These are phyloP conservation scores for Tyria jacobaeae DNA, from an alignment of 2,888 invertebrate species.

Conservation along the genomic window DNA sequence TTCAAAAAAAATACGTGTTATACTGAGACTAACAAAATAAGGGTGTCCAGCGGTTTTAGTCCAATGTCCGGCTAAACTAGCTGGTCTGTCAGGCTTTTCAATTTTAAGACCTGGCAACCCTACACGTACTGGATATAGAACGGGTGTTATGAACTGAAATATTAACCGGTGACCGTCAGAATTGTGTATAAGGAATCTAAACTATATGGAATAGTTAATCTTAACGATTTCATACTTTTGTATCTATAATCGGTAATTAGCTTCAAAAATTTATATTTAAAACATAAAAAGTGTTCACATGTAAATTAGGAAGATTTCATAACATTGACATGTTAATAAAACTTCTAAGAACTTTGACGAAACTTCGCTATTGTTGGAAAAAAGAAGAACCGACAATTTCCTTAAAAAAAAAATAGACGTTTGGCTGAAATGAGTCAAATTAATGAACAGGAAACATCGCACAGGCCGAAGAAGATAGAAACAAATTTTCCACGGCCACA, in stretches of 20 bases:
- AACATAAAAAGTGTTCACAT: background rate
- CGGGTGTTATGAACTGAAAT: conserved; percentile 51
- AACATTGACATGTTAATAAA: background rate
- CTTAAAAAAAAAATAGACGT: conserved; percentile 46
- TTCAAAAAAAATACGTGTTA: no score
- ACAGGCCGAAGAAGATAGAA: conserved; percentile 54
- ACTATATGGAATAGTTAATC: no score
- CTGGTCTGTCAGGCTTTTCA: no score
- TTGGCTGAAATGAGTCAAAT: conserved; percentile 55
- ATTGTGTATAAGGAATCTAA: no score
- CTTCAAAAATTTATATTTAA: background rate
- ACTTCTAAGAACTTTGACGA: background rate
- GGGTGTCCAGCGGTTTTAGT: no score
- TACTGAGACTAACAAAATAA: no score
- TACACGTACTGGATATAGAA: conserved; percentile 65
- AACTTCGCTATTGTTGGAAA: background rate
- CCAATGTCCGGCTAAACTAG: no score
- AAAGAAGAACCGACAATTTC: conserved; percentile 27
- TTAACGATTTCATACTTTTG: no score
- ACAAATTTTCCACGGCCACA: conserved; percentile 70
- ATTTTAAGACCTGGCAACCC: no score
- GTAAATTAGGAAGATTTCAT: background rate
- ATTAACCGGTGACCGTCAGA: background rate
- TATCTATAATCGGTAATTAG: background rate
- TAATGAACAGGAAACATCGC: conserved; percentile 58